A percentile compares a stretch with the other conserved stretches of the same genome.
These are phyloP conservation scores for Leptopilina boulardi DNA, from an alignment of 1,140 invertebrate genomes.

Conservation along the genomic window DNA sequence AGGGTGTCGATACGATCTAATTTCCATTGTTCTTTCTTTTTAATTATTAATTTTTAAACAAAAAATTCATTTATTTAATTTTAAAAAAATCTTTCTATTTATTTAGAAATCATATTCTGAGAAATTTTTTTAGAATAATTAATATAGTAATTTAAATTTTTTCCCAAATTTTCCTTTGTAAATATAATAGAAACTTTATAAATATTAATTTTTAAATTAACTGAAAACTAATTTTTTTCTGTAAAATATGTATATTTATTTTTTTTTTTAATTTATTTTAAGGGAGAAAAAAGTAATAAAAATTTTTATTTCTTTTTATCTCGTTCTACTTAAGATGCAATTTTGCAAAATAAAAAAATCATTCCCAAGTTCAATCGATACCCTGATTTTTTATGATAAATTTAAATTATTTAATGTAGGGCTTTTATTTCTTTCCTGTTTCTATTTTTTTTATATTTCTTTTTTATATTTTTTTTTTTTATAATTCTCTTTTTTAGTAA, in stretches of 20 bases:
- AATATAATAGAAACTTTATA: too few relatives aligned
- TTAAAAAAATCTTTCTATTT: too few relatives aligned
- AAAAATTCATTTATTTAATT: too few relatives aligned
- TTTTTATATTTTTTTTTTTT: conserved; percentile 24
- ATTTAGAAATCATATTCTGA: too few relatives aligned
- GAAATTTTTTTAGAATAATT: too few relatives aligned
- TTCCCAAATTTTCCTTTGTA: too few relatives aligned
- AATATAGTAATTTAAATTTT: too few relatives aligned
- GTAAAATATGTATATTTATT: background rate
- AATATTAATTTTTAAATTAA: too few relatives aligned
- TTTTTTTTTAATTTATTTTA: too few relatives aligned
- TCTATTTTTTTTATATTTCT: conserved; percentile 29
- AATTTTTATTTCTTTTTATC: background rate
- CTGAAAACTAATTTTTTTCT: background rate
- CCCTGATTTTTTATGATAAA: background rate
- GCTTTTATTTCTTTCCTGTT: conserved; percentile 9
- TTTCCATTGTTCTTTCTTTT: background rate
- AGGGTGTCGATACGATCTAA: background rate
- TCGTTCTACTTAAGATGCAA: background rate
- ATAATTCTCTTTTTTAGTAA: background rate
- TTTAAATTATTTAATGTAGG: too few relatives aligned
- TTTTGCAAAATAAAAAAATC: background rate
- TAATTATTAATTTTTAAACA: too few relatives aligned
- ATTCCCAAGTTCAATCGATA: conserved; percentile 15
- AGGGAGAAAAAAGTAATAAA: too few relatives aligned